These are phyloP conservation scores for Trichechus manatus DNA, from an alignment of 2,113 vertebrate species.

Conservation along the genomic window DNA sequence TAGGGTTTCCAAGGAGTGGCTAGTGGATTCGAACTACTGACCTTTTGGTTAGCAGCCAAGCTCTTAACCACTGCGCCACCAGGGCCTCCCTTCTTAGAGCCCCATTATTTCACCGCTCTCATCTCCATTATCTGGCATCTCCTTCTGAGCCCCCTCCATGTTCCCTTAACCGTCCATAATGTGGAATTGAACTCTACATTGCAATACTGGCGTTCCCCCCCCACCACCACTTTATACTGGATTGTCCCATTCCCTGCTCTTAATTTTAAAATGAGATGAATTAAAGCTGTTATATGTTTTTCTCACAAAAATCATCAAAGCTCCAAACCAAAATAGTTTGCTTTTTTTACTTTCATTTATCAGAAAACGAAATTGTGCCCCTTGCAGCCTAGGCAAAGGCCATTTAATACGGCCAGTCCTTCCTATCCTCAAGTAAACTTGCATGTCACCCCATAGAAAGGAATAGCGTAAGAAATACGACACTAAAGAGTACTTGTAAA, in stretches of 20 bases:
- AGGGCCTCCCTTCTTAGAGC: not conserved
- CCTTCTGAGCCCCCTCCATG: not conserved
- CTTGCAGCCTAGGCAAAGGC: not conserved
- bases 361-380: not conserved
- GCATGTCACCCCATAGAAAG: not conserved
- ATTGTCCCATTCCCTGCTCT: not conserved
- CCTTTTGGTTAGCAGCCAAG: not conserved
- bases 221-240: not conserved
- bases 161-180: not conserved
- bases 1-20: not conserved
- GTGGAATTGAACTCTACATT: not conserved
- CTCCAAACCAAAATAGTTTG: not conserved
- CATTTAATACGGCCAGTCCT: rapidly evolving
- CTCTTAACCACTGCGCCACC: not conserved
- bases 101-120: not conserved
- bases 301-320: not conserved
- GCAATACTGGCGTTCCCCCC: not conserved
- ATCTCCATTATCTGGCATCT: not conserved
- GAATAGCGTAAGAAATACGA: not conserved
- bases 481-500: not conserved
- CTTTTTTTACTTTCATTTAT: not conserved
- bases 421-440: not conserved
- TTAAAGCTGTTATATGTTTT: not conserved
- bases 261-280: slow-evolving; percentile 1
- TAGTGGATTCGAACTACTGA: not conserved